phyloP scores from a whole-genome alignment of 2,888 invertebrate genomes.

The Drosophila monieri region DNA sequence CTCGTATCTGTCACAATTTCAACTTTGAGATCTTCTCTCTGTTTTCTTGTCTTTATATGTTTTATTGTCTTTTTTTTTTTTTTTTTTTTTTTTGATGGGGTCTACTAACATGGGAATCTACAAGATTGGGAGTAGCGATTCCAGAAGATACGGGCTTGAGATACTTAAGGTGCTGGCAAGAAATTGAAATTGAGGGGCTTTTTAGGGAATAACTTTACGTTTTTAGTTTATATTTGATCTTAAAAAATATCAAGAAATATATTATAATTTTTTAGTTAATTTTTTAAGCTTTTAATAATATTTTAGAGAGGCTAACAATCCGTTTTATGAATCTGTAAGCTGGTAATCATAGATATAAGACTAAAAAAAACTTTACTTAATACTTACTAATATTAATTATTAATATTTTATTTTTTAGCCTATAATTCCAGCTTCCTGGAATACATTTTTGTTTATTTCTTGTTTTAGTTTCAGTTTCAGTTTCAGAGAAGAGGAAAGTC shows the following conservation, averaged over 20 bases:
- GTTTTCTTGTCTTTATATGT: neutral
- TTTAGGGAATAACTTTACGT: too few species aligned
- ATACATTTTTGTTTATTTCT: neutral
- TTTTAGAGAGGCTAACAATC: too few species aligned
- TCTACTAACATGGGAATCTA: constrained; percentile 18
- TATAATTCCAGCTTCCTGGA: neutral
- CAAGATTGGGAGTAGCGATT: constrained; percentile 2
- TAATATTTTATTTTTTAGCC: neutral
- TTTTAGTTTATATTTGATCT: too few species aligned
- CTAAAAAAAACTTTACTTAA: too few species aligned
- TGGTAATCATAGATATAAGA: too few species aligned
- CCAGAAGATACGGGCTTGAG: neutral
- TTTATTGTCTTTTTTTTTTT: neutral
- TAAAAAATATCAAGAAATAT: too few species aligned
- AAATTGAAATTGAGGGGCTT: neutral
- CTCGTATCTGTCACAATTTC: constrained; percentile 34
- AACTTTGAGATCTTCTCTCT: constrained; percentile 19
- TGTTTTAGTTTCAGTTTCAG: neutral
- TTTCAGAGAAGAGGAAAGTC: neutral
- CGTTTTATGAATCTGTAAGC: too few species aligned
- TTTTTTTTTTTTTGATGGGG: neutral
- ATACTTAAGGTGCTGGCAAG: neutral
- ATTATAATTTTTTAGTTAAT: too few species aligned
- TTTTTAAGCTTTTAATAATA: too few species aligned
- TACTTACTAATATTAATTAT: too few species aligned